Evolutionary conservation across 2,797 vertebrate genomes (phyloP), one percentile per base, ranked within the genome.

Genomic region (Merluccius polli): DNA sequence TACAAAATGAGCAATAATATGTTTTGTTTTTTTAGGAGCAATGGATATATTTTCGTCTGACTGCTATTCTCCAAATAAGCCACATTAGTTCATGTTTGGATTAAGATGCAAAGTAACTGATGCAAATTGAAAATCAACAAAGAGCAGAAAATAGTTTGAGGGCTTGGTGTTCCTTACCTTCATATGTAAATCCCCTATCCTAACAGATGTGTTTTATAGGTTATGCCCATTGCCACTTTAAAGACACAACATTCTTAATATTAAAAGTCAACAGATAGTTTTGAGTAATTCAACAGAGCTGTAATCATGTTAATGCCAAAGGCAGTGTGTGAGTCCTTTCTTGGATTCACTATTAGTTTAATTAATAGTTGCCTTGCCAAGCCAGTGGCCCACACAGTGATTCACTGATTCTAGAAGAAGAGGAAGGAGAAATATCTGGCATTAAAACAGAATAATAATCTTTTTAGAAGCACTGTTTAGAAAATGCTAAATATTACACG

Each of bases 311-410:
- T 31, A 24, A 31, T 30, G 30, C 48, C 65, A 29, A 70, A 67
- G 5, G 33, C 72, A 15, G 30, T 2, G 18, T 65, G 59, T 65
- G 70, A 75, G 63, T 21, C 31, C 71, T 70, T 74, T 30, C 31
- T 1, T 68, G 7, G 77, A 63, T 69, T 52, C 80, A 74, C 0
- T 75, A 48, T 44, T 65, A n/a, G 27, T 71, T 71, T 75, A 76
- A 71, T 52, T 70, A 30, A 75, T 52, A 74, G 71, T 77, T 73
- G 70, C 70, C 32, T 6, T 35, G 74, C 73, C 36, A 68, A 73
- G 75, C 33, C 78, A 65, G 33, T 77, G 82, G 84, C 81, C 82
- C 81, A 85, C 79, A 44, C 77, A 76, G 78, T 78, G 79, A 79
- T 72, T 77, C 79, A 36, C 31, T 74, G 79, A 9, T 65, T 65